Evolutionary conservation across 2,888 invertebrate species (phyloP), one percentile per base, ranked within the genome.

Genomic region (Zygothrica quintamaculata): DNA sequence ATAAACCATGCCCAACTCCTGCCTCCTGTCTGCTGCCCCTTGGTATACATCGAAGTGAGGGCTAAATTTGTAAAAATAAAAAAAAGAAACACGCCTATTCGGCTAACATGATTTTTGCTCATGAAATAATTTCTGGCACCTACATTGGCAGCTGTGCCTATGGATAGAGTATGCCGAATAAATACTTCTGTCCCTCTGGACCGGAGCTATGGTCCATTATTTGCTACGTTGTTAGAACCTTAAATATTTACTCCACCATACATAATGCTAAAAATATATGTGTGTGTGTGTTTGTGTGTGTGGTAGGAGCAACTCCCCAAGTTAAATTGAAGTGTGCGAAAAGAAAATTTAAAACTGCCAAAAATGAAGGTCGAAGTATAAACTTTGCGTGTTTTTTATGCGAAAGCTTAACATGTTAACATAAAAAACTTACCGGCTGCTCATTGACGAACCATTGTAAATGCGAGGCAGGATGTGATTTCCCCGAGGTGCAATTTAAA

Each of bases 391-490:
- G 18, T 39, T 39, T 39, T 11, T 36, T 26, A 22, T 25, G 25
- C 12, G 29, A 13, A n/a, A 34, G 26, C 16, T 12, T 26, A n/a
- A n/a, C n/a, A 25, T 51, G 55, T 43, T 55, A 43, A 64, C 48
- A 22, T 22, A 22, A 22, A 22, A 22, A 53, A 90, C 90, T 89
- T 92, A 95, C 95, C 93, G 94, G 93, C 90, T 95, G 93, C 78
- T 95, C 95, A 88, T 95, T 95, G 88, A 95, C 95, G 90, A 94
- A 95, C 95, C 95, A 95, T 88, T 94, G 94, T 18, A 95, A 92
- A 68, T 93, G 92, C 15, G 95, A 95, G 13, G 95, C 94, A 25
- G 95, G 95, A 90, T 94, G 94, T 62, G 95, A 95, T 88, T 94
- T 93, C 37, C 95, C 95, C 36, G 95, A 95, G 33, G 95, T 95